phyloP scores from a whole-genome alignment of 35 echinoderm and acorn worm genomes.

The Lytechinus variegatus region DNA sequence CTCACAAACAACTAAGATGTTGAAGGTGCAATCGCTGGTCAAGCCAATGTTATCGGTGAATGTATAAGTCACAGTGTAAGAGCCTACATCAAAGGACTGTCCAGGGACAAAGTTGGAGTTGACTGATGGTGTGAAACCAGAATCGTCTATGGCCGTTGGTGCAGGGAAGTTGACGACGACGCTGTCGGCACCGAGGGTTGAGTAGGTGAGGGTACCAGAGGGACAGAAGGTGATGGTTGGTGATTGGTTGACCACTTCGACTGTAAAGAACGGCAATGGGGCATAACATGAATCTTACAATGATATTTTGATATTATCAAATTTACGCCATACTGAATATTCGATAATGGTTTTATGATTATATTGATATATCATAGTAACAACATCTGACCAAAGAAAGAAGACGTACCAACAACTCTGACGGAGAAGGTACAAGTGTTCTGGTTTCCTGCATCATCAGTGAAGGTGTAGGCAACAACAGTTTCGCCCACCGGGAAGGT shows the following conservation, averaged over 20 bases:
- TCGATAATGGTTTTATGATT: too few relatives aligned
- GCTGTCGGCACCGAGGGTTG: background rate
- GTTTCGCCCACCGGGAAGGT: conserved; percentile 32
- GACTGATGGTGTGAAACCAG: conserved; percentile 54
- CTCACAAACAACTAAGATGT: conserved; percentile 19
- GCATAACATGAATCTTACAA: background rate
- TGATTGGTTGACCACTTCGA: conserved; percentile 17
- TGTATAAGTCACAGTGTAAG: conserved; percentile 46
- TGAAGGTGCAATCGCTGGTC: conserved; percentile 23
- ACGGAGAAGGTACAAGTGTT: conserved; percentile 36
- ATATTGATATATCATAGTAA: too few relatives aligned
- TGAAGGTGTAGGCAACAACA: conserved; percentile 21
- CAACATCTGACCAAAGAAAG: background rate
- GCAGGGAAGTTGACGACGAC: conserved; percentile 47
- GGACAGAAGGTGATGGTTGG: conserved; percentile 48
- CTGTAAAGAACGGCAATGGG: background rate
- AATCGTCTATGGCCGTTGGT: conserved; percentile 70
- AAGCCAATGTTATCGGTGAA: conserved; percentile 48
- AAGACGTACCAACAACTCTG: background rate
- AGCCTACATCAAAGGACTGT: conserved; percentile 48
- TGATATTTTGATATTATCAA: too few relatives aligned
- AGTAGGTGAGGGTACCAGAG: conserved; percentile 9
- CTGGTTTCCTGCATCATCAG: conserved; percentile 21
- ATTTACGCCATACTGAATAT: too few relatives aligned
- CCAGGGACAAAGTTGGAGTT: conserved; percentile 27